Evolutionary conservation across 2,888 invertebrate species (phyloP).

Genomic region (Caradrina kadenii): DNA sequence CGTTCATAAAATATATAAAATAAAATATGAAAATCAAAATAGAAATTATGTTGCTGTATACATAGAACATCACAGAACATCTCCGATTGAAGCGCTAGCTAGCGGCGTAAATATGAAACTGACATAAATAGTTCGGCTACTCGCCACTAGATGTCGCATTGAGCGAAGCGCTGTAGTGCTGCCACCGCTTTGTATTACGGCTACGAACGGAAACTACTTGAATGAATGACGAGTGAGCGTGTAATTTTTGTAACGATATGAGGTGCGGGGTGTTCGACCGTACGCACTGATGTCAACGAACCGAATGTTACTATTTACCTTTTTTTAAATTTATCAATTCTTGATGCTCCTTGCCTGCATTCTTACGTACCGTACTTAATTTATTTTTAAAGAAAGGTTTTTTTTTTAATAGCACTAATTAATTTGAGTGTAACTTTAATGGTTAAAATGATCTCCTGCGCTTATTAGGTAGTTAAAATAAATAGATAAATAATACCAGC

Average conservation of each 20-base stretch:
- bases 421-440: not conserved
- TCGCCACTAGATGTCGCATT: conserved; percentile 83
- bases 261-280: conserved; percentile 77
- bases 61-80: not conserved
- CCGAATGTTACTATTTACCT: conserved; percentile 72
- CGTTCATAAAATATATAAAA: not conserved
- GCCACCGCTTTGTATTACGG: conserved; percentile 67
- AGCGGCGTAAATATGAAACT: conserved; percentile 68
- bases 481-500: no score
- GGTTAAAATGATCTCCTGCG: not conserved
- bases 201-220: conserved; percentile 70
- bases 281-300: conserved; percentile 85
- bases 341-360: conserved; percentile 19
- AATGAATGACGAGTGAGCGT: conserved; percentile 84
- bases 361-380: conserved; percentile 11
- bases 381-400: conserved; percentile 20
- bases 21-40: not conserved
- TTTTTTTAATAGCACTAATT: not conserved
- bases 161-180: conserved; percentile 69
- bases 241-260: conserved; percentile 79
- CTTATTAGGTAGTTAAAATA: not conserved
- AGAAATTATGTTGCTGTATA: not conserved
- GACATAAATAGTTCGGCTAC: conserved; percentile 77
- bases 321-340: conserved; percentile 34
- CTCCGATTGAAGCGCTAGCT: conserved; percentile 39